Percentiles rank a stretch among this genome's conserved stretches.
phyloP scores from a whole-genome alignment of 2,888 invertebrate genomes.

The Homarus gammarus region DNA sequence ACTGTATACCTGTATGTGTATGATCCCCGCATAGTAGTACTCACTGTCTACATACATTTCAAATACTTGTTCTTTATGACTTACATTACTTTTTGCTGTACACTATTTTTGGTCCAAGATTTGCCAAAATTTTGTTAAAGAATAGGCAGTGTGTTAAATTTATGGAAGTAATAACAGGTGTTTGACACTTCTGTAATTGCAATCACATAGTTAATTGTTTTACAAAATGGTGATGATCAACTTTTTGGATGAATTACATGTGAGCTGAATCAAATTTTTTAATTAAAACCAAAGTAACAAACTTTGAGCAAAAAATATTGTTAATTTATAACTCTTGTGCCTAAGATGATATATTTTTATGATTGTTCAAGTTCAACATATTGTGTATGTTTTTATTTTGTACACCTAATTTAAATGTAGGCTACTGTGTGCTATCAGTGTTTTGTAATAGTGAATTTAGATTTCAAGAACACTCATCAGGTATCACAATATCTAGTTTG shows the following conservation, averaged over 20 bases:
- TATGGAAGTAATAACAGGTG: not conserved
- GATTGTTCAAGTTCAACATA: not conserved
- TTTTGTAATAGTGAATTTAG: not conserved
- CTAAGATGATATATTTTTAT: no score
- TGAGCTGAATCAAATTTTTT: no score
- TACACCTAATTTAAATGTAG: not conserved
- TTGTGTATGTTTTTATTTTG: no score
- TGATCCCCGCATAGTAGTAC: not conserved
- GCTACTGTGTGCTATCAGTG: not conserved
- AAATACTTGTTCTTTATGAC: not conserved
- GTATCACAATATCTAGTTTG: not conserved
- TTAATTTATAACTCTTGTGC: not conserved
- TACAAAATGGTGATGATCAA: no score
- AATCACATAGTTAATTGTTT: no score
- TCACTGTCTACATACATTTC: slow-evolving; percentile 23
- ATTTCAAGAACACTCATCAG: no score
- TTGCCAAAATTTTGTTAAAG: not conserved
- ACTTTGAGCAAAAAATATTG: not conserved
- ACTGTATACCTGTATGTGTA: not conserved
- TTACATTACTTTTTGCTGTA: not conserved
- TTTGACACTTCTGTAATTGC: not conserved
- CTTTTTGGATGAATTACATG: no score
- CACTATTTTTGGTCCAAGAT: not conserved
- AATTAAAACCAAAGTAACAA: no score
- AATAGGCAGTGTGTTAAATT: not conserved